Evolutionary conservation across 2,888 invertebrate species (phyloP).

Genomic region (Oscheius sp.): DNA sequence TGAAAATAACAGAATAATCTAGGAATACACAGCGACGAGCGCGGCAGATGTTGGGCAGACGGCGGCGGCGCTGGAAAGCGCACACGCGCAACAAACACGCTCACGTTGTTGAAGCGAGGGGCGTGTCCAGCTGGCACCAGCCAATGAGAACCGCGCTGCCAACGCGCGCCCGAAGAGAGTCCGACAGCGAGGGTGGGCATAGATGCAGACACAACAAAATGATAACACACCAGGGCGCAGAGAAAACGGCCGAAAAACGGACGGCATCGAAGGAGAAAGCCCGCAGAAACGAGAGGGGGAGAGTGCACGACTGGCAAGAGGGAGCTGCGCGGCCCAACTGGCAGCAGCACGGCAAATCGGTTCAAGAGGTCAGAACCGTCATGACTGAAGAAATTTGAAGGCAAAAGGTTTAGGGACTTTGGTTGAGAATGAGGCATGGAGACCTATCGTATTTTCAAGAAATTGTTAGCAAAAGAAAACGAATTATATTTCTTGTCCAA

Average conservation of each 20-base stretch:
- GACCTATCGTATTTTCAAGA: no score
- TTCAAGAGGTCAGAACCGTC: constrained; percentile 20
- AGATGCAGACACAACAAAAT: constrained; percentile 34
- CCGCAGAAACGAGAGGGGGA: constrained; percentile 1
- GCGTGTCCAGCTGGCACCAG: constrained; percentile 33
- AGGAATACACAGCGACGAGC: not conserved
- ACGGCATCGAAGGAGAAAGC: constrained; percentile 2
- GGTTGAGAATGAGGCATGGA: no score
- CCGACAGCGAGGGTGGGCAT: constrained; percentile 11
- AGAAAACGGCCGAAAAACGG: constrained; percentile 23
- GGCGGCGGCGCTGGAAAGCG: constrained; percentile 30
- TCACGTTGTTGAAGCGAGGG: constrained; percentile 33
- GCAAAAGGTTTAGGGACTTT: no score
- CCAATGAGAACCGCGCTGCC: constrained; percentile 30
- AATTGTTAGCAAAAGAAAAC: no score
- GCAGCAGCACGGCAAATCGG: constrained; percentile 14
- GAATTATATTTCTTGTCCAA: no score
- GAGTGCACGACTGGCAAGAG: constrained; percentile 1
- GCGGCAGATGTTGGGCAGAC: constrained; percentile 14
- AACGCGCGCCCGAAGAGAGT: constrained; percentile 30
- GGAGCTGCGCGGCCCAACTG: not conserved
- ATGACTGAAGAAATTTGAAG: no score
- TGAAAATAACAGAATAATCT: constrained; percentile 66
- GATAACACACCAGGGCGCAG: constrained; percentile 32
- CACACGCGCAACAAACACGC: constrained; percentile 37